These are phyloP conservation scores for Alloscopus bannaensis DNA, from an alignment of 2,888 invertebrate species.

Conservation along the genomic window DNA sequence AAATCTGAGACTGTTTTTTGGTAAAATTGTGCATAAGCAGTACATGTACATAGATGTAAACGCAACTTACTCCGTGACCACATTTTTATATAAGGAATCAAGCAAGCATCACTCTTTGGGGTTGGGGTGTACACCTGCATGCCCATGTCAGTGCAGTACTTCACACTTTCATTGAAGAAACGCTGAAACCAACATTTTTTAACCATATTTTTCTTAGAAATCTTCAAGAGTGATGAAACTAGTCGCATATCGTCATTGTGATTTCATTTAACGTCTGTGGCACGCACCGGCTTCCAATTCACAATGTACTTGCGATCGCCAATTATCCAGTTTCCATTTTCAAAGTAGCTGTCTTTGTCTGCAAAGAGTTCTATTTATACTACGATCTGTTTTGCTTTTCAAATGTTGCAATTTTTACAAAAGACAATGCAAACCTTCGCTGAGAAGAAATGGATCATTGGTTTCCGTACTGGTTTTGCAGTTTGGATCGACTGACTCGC, in stretches of 20 bases:
- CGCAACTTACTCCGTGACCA: background rate
- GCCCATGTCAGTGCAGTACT: background rate
- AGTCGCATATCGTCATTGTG: too few species aligned
- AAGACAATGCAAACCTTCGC: background rate
- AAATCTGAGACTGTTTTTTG: too few species aligned
- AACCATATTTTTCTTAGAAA: too few species aligned
- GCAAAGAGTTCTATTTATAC: background rate
- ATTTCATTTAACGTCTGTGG: too few species aligned
- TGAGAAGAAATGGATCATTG: too few species aligned
- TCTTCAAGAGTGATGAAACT: too few species aligned
- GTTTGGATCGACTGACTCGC: background rate
- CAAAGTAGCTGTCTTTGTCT: constrained; percentile 14
- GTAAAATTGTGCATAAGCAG: too few species aligned
- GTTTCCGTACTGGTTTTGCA: too few species aligned
- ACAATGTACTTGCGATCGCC: constrained; percentile 13
- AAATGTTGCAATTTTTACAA: background rate
- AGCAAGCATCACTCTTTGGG: background rate
- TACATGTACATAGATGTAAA: background rate
- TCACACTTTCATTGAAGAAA: background rate
- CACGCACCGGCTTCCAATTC: constrained; percentile 20
- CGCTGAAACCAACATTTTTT: background rate
- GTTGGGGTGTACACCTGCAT: background rate
- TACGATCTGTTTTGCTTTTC: background rate
- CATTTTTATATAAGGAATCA: background rate
- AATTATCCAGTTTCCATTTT: constrained; percentile 19